A percentile compares a stretch with the other conserved stretches of the same genome.
Evolutionary conservation across 1,140 invertebrate species (phyloP).

Genomic region (Cyphomyrmex costatus): DNA sequence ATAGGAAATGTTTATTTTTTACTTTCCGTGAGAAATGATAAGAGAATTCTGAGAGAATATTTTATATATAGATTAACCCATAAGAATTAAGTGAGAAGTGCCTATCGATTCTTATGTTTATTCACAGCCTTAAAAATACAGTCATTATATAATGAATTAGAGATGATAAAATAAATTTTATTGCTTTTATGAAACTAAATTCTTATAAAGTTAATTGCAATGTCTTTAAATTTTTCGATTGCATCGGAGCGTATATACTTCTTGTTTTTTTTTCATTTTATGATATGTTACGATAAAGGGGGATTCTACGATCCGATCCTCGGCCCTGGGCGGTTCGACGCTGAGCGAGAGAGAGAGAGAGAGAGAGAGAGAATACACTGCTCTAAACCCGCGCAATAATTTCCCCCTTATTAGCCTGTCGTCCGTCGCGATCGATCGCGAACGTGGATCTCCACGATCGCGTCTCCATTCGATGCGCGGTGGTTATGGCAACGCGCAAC

Average conservation of each 20-base stretch:
- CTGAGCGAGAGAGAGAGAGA: not conserved
- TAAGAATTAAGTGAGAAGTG: not conserved
- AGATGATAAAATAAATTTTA: constrained; percentile 5
- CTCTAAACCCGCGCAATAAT: constrained; percentile 44
- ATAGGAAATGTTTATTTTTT: not conserved
- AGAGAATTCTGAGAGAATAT: not conserved
- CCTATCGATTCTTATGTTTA: constrained; percentile 17
- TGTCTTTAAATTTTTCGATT: not conserved
- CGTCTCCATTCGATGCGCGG: constrained; percentile 30
- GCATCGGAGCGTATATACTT: not conserved
- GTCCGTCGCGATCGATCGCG: constrained; percentile 35
- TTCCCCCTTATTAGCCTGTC: constrained; percentile 49
- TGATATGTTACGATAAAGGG: not conserved
- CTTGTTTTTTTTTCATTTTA: not conserved
- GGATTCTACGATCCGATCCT: not conserved
- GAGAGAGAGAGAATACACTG: not conserved
- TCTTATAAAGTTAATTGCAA: not conserved
- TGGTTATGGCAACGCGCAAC: constrained; percentile 32
- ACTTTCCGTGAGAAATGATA: not conserved
- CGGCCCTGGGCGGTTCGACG: constrained; percentile 7
- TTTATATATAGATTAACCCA: no score
- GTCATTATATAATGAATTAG: no score
- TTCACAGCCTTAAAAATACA: not conserved
- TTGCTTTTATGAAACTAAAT: not conserved
- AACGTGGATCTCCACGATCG: constrained; percentile 49